phyloP scores from a whole-genome alignment of 2,113 vertebrate species.

The Struthidea cinerea region DNA sequence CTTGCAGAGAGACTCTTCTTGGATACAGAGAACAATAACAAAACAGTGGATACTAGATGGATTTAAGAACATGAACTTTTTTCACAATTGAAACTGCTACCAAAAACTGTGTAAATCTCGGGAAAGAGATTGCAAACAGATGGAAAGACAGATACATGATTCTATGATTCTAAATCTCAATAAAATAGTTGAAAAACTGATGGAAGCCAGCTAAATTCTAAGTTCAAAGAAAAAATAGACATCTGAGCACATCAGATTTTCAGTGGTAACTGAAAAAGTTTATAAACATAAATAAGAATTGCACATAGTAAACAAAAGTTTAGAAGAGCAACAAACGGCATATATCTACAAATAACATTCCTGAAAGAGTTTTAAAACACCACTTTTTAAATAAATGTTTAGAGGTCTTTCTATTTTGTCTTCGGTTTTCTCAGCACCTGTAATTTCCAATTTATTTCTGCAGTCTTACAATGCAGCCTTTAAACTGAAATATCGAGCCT shows the following conservation, averaged over 20 bases:
- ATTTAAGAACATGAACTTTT: not conserved
- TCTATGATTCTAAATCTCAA: not conserved
- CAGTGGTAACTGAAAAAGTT: not conserved
- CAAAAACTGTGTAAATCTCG: not conserved
- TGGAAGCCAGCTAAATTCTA: not conserved
- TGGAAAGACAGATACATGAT: not conserved
- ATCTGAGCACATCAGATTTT: not conserved
- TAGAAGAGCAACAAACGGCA: not conserved
- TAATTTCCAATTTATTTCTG: not conserved
- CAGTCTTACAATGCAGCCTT: not conserved
- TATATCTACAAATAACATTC: not conserved
- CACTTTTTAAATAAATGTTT: not conserved
- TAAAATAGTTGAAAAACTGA: not conserved
- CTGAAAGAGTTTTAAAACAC: not conserved
- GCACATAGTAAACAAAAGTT: not conserved
- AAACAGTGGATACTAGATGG: not conserved
- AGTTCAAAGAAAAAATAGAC: not conserved
- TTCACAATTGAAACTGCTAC: not conserved
- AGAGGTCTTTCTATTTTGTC: not conserved
- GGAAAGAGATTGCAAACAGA: not conserved
- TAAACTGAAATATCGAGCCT: not conserved
- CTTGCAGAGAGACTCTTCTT: not conserved
- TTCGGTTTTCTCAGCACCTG: not conserved
- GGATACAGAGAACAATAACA: not conserved
- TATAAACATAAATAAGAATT: not conserved